Percentiles rank a stretch among this genome's conserved stretches.
Conservation (phyloP, 2,888 invertebrate species). For the Eupithecia exiguata region DNA sequence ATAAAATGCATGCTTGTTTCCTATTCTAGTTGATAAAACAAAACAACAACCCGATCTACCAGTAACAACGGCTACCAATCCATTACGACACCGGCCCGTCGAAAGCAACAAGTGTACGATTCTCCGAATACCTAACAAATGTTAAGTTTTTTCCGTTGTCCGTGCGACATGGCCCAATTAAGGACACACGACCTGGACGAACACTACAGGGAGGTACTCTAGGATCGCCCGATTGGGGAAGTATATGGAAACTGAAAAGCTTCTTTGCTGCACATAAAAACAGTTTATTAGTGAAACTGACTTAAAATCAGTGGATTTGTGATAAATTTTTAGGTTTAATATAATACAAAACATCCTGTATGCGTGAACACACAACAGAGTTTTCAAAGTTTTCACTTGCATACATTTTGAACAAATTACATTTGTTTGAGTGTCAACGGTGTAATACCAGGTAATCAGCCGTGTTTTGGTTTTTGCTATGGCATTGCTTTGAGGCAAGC, state of each 20-base stretch:
- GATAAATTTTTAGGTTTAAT: neutral
- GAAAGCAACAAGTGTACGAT: slow-evolving; percentile 77
- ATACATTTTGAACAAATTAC: neutral
- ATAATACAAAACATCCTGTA: too few relatives aligned
- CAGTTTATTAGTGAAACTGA: neutral
- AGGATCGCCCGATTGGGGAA: neutral
- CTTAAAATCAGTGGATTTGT: neutral
- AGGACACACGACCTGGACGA: slow-evolving; percentile 58
- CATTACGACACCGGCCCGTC: slow-evolving; percentile 49
- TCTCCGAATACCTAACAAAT: slow-evolving; percentile 83
- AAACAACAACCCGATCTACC: neutral
- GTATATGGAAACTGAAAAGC: neutral
- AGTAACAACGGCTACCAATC: slow-evolving; percentile 28
- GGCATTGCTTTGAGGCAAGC: neutral
- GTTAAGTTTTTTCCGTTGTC: slow-evolving; percentile 77
- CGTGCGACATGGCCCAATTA: slow-evolving; percentile 80
- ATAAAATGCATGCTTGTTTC: neutral
- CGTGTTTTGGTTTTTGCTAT: neutral
- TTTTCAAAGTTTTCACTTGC: neutral
- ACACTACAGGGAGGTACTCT: slow-evolving; percentile 20
- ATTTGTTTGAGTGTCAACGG: neutral
- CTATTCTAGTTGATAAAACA: neutral
- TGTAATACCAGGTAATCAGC: neutral
- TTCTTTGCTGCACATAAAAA: neutral
- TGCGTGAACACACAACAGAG: neutral